These are phyloP conservation scores for Gila orcuttii DNA, from an alignment of 2,113 vertebrate species.

Conservation along the genomic window DNA sequence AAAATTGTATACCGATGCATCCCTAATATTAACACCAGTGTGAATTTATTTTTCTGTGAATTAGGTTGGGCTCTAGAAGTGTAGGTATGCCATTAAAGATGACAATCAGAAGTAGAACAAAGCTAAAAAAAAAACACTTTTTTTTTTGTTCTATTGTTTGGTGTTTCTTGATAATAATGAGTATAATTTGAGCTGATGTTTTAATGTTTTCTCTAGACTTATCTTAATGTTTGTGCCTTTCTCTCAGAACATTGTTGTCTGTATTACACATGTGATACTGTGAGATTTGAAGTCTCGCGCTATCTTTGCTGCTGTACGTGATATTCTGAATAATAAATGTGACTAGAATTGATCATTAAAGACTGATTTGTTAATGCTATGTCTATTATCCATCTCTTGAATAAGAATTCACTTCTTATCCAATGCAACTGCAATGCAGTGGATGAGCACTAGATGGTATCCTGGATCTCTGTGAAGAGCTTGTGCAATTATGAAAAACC, in stretches of 20 bases:
- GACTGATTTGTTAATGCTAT: conserved; percentile 29
- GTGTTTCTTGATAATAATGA: neutral
- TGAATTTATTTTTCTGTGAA: neutral
- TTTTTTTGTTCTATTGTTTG: conserved; percentile 37
- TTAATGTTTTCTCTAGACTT: conserved; percentile 28
- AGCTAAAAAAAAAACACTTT: neutral
- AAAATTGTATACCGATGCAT: neutral
- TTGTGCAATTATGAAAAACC: neutral
- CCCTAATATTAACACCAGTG: neutral
- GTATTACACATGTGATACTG: conserved; percentile 50
- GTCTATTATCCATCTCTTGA: conserved; percentile 15
- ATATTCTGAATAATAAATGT: conserved; percentile 38
- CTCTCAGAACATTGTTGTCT: conserved; percentile 41
- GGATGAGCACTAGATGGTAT: conserved; percentile 43
- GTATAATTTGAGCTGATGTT: conserved; percentile 33
- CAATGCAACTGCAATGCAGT: neutral
- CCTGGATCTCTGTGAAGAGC: neutral
- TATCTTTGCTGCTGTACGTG: conserved; percentile 45
- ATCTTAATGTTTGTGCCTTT: conserved; percentile 52
- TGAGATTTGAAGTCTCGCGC: conserved; percentile 32
- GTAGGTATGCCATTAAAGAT: conserved; percentile 32
- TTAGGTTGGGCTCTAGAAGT: conserved; percentile 10
- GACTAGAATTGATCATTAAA: conserved; percentile 45
- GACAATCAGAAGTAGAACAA: conserved; percentile 50
- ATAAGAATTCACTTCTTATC: neutral